A percentile compares a stretch with the other conserved stretches of the same genome.
phyloP scores from a whole-genome alignment of 1,140 invertebrate genomes.

The Ericerus pela region DNA sequence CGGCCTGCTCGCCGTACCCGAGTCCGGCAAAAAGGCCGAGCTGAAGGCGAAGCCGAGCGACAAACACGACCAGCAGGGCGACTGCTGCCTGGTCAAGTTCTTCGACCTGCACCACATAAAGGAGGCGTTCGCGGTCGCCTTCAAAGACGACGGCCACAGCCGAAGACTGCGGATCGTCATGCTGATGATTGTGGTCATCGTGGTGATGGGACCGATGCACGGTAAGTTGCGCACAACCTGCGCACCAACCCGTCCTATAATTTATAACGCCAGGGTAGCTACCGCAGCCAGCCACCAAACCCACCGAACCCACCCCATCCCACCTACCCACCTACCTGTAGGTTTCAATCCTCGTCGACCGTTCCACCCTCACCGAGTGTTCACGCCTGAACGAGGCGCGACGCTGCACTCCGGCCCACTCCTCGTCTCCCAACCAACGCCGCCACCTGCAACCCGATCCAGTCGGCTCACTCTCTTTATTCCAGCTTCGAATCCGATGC shows the following conservation, averaged over 20 bases:
- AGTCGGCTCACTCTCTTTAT: not conserved
- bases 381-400: not conserved
- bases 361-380: not conserved
- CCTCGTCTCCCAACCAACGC: not conserved
- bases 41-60: not conserved
- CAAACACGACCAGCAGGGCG: slow-evolving; percentile 18
- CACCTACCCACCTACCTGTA: too few species aligned
- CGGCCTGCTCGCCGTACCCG: slow-evolving; percentile 46
- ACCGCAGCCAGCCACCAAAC: too few species aligned
- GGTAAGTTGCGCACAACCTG: slow-evolving; percentile 41
- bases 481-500: too few species aligned
- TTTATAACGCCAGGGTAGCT: not conserved
- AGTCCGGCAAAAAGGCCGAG: slow-evolving; percentile 27
- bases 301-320: too few species aligned
- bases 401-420: not conserved
- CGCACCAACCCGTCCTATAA: too few species aligned
- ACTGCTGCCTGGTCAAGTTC: slow-evolving; percentile 38
- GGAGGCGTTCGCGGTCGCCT: slow-evolving; percentile 57
- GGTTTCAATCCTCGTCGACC: too few species aligned
- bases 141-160: slow-evolving; percentile 55
- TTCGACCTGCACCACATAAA: slow-evolving; percentile 55
- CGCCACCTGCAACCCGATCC: not conserved
- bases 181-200: slow-evolving; percentile 62
- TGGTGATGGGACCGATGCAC: slow-evolving; percentile 64
- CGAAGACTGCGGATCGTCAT: slow-evolving; percentile 51